Evolutionary conservation across 2,888 invertebrate genomes (phyloP).

Genomic region (Helleia helle): DNA sequence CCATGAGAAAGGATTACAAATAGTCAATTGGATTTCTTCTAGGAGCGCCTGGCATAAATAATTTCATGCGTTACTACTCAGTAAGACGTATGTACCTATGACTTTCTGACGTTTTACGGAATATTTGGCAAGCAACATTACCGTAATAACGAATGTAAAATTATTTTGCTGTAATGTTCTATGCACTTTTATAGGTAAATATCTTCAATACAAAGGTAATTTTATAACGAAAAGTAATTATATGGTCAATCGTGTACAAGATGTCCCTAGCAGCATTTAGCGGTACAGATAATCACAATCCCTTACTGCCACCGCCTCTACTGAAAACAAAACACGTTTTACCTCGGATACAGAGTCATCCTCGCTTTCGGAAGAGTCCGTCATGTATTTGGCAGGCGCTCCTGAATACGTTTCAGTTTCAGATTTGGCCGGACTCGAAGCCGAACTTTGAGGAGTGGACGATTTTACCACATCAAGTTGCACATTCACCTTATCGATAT

Average conservation of each 20-base stretch:
- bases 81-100: slow-evolving; percentile 69
- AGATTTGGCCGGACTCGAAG: slow-evolving; percentile 87
- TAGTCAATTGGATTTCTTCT: slow-evolving; percentile 56
- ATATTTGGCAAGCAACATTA: slow-evolving; percentile 70
- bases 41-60: slow-evolving; percentile 60
- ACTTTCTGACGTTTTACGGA: slow-evolving; percentile 74
- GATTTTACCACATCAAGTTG: slow-evolving; percentile 80
- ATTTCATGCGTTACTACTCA: slow-evolving; percentile 68
- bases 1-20: slow-evolving; percentile 46
- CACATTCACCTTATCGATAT: slow-evolving; percentile 85
- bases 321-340: slow-evolving; percentile 76
- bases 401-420: slow-evolving; percentile 91
- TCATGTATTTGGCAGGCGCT: slow-evolving; percentile 89
- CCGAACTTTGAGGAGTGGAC: slow-evolving; percentile 89
- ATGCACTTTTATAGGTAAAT: slow-evolving; percentile 36
- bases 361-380: slow-evolving; percentile 96
- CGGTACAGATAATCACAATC: slow-evolving; percentile 73
- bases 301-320: slow-evolving; percentile 69
- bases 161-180: slow-evolving; percentile 46
- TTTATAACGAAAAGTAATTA: slow-evolving; percentile 44
- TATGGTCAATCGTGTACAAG: slow-evolving; percentile 70
- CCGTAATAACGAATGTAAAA: slow-evolving; percentile 49
- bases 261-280: slow-evolving; percentile 80
- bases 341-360: slow-evolving; percentile 98
- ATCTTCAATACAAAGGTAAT: slow-evolving; percentile 36